phyloP scores from a whole-genome alignment of 2,888 invertebrate genomes.

The Desoria tigrina region DNA sequence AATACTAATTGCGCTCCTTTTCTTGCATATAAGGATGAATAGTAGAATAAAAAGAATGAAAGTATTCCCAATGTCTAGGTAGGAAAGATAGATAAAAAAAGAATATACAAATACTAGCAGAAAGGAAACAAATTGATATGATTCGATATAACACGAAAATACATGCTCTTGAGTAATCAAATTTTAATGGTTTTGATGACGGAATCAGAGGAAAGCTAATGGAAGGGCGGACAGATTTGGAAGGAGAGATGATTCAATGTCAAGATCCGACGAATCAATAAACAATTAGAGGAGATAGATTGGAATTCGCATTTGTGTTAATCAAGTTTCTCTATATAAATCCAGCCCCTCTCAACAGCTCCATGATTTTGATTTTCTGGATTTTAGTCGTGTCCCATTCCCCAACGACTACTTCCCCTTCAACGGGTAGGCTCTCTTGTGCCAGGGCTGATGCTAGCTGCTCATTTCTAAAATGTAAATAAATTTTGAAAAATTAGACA shows the following conservation, averaged over 20 bases:
- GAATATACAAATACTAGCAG: too few relatives aligned
- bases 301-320: not conserved
- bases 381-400: conserved; percentile 53
- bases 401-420: conserved; percentile 48
- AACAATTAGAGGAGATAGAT: not conserved
- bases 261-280: not conserved
- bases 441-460: conserved; percentile 46
- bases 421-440: conserved; percentile 48
- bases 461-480: conserved; percentile 38
- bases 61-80: too few relatives aligned
- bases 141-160: too few relatives aligned
- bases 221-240: conserved; percentile 1
- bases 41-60: too few relatives aligned
- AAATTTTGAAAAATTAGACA: conserved; percentile 17
- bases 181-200: not conserved
- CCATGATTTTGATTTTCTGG: conserved; percentile 46
- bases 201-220: not conserved
- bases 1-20: too few relatives aligned
- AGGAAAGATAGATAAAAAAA: too few relatives aligned
- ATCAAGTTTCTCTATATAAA: conserved; percentile 39
- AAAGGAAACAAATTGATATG: too few relatives aligned
- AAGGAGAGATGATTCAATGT: not conserved
- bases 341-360: conserved; percentile 50
- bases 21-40: too few relatives aligned
- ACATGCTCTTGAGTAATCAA: too few relatives aligned